A percentile compares a stretch with the other conserved stretches of the same genome.
Conservation (phyloP, 2,113 vertebrate genomes). For the Hyperopisus bebe region DNA sequence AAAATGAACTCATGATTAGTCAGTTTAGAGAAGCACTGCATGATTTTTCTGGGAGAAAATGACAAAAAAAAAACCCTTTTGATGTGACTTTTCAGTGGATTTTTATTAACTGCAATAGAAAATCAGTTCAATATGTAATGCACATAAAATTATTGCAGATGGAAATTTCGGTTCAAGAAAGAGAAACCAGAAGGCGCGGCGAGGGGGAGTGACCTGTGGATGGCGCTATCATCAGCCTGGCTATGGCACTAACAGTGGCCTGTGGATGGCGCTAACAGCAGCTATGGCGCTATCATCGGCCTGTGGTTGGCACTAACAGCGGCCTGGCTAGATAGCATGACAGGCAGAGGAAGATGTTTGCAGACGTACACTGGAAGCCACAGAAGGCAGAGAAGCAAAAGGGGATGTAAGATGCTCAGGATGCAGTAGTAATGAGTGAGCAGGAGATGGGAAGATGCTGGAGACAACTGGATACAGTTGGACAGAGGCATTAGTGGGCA, state of each 20-base stretch:
- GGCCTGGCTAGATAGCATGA: not conserved
- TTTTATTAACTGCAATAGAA: constrained; percentile 5
- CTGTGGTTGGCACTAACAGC: not conserved
- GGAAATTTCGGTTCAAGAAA: not conserved
- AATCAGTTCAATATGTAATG: constrained; percentile 9
- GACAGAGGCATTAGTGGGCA: not conserved
- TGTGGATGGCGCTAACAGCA: not conserved
- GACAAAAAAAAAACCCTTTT: not conserved
- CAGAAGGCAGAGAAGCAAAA: not conserved
- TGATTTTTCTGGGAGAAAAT: not conserved
- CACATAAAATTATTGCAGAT: not conserved
- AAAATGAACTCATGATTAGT: constrained; percentile 45
- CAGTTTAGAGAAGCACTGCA: not conserved
- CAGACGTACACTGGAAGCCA: not conserved
- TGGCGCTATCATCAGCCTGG: not conserved
- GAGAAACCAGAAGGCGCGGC: not conserved
- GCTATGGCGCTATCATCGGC: not conserved
- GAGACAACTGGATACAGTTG: not conserved
- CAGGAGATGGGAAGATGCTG: not conserved
- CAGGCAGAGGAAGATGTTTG: not conserved
- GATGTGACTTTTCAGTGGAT: not conserved
- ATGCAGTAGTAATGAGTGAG: not conserved
- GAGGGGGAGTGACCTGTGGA: not conserved
- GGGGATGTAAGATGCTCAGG: not conserved
- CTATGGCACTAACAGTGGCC: not conserved